These are phyloP conservation scores for Burhinus oedicnemus DNA, from an alignment of 2,113 vertebrate species.

Conservation along the genomic window DNA sequence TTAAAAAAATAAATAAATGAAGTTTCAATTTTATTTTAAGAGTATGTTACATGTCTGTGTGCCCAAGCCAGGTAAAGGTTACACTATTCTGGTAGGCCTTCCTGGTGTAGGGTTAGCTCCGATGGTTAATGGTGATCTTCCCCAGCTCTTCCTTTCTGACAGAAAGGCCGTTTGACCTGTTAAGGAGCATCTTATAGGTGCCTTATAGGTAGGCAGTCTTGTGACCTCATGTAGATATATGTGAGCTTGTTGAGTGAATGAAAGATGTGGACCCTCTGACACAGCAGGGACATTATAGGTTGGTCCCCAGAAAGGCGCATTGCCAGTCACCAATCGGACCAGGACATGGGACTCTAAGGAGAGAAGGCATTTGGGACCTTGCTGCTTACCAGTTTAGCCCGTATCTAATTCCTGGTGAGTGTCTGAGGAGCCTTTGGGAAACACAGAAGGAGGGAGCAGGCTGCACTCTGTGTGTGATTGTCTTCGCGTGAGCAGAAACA, in stretches of 20 bases:
- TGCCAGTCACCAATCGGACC: rapidly evolving
- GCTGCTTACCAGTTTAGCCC: not conserved
- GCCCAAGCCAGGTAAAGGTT: not conserved
- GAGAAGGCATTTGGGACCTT: not conserved
- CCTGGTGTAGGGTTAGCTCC: rapidly evolving
- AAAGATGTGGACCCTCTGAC: not conserved
- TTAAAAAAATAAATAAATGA: too few relatives aligned
- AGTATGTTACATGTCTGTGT: not conserved
- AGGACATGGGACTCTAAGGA: not conserved
- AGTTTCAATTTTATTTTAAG: not conserved
- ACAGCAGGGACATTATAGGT: not conserved
- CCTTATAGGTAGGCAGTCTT: not conserved
- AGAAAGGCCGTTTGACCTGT: not conserved
- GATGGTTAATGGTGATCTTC: not conserved
- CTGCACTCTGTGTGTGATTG: not conserved
- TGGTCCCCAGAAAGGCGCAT: not conserved
- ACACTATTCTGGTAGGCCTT: not conserved
- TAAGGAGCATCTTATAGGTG: not conserved
- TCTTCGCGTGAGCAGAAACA: not conserved
- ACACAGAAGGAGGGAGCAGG: not conserved
- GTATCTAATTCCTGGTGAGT: not conserved
- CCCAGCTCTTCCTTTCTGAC: not conserved
- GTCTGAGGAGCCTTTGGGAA: not conserved
- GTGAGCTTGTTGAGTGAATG: not conserved
- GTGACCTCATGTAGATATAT: not conserved